phyloP scores from a whole-genome alignment of 1,140 invertebrate genomes.

The Atopsyche davidsoni region DNA sequence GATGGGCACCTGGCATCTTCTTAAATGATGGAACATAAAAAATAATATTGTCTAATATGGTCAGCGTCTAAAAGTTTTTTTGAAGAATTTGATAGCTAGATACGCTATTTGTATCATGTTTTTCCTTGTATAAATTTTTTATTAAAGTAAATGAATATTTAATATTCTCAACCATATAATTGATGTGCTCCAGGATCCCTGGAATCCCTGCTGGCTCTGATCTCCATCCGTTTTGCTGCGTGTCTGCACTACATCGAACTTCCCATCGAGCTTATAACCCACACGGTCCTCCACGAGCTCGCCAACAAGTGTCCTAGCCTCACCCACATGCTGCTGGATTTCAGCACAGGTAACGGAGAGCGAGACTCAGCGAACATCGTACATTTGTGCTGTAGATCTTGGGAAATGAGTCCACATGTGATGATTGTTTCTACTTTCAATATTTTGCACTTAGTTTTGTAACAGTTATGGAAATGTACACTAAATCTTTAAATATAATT shows the following conservation, averaged over 20 bases:
- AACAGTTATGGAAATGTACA: too few species aligned
- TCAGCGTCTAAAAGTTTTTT: neutral
- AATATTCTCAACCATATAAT: neutral
- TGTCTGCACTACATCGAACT: conserved; percentile 93
- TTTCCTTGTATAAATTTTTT: conserved; percentile 2
- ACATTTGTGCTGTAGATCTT: too few species aligned
- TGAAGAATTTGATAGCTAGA: neutral
- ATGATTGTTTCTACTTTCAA: too few species aligned
- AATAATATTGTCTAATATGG: neutral
- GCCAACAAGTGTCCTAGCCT: conserved; percentile 96
- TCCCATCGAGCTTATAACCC: conserved; percentile 96
- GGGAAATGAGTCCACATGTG: too few species aligned
- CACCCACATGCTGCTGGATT: conserved; percentile 96
- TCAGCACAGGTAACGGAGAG: conserved; percentile 76
- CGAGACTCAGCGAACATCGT: too few species aligned
- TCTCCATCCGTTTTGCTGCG: conserved; percentile 83
- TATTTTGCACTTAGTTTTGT: too few species aligned
- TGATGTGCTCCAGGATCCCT: conserved; percentile 54
- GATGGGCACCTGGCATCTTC: too few species aligned
- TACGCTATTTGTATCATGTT: too few species aligned
- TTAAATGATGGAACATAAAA: too few species aligned
- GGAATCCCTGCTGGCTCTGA: conserved; percentile 77
- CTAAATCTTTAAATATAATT: too few species aligned
- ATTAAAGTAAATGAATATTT: neutral
- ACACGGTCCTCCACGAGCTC: conserved; percentile 94